Evolutionary conservation across 1,140 invertebrate species (phyloP).

Genomic region (Cherax quadricarinatus): DNA sequence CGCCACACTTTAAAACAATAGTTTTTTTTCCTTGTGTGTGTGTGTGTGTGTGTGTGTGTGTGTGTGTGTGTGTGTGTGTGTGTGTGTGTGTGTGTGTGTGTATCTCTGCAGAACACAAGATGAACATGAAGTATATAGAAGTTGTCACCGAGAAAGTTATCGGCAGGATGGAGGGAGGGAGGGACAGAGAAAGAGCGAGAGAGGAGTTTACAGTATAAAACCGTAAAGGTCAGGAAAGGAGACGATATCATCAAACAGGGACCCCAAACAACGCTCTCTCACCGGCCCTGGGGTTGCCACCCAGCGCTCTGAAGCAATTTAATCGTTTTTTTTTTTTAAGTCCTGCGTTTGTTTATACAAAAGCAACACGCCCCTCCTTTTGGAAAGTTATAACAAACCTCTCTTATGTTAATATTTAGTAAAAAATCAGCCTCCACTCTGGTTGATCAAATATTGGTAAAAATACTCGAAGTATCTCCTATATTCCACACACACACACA

Average conservation of each 20-base stretch:
- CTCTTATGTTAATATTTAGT: too few species aligned
- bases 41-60: slow-evolving; percentile 1
- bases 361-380: neutral
- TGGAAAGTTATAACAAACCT: too few species aligned
- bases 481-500: too few species aligned
- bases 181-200: slow-evolving; percentile 29
- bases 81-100: neutral
- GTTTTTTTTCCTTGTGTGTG: neutral
- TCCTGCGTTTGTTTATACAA: neutral
- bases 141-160: neutral
- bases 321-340: neutral
- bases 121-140: slow-evolving; percentile 19
- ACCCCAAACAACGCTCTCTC: slow-evolving; percentile 29
- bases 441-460: too few species aligned
- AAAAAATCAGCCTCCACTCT: too few species aligned
- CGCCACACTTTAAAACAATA: slow-evolving; percentile 50
- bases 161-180: slow-evolving; percentile 4
- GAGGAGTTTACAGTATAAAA: slow-evolving; percentile 37
- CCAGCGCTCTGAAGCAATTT: neutral
- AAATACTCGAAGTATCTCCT: too few species aligned
- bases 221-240: slow-evolving; percentile 49
- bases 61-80: neutral
- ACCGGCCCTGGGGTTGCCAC: slow-evolving; percentile 9
- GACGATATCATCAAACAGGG: slow-evolving; percentile 58
- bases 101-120: neutral